Percentiles rank a stretch among this genome's conserved stretches.
These are phyloP conservation scores for Takifugu flavidus DNA, from an alignment of 2,113 vertebrate genomes.

Conservation along the genomic window DNA sequence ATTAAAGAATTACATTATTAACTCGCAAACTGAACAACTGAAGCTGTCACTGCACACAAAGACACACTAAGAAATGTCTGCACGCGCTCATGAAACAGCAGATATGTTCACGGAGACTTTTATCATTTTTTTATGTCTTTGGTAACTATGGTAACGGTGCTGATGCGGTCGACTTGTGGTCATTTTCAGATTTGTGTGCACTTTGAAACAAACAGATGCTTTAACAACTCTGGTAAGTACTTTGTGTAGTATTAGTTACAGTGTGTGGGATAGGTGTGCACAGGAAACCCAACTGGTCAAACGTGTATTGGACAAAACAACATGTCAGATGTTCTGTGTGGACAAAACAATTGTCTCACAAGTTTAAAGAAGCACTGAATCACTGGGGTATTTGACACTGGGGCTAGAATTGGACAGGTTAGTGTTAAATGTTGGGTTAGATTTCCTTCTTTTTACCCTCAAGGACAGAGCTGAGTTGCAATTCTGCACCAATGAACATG, in stretches of 20 bases:
- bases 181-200: slow-evolving; percentile 16
- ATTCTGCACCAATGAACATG: neutral
- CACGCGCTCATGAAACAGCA: neutral
- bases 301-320: too few relatives aligned
- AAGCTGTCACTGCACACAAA: too few relatives aligned
- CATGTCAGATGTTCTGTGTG: too few relatives aligned
- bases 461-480: neutral
- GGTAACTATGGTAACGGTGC: slow-evolving; percentile 13
- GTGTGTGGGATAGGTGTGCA: neutral
- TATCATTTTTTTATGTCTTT: slow-evolving; percentile 27
- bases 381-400: too few relatives aligned
- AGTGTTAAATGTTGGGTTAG: neutral
- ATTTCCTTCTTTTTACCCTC: neutral
- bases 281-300: slow-evolving; percentile 9
- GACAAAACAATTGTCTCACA: too few relatives aligned
- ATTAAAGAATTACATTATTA: too few relatives aligned
- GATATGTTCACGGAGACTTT: slow-evolving; percentile 4
- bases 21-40: too few relatives aligned
- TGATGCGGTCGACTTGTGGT: slow-evolving; percentile 17
- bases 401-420: neutral
- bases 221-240: slow-evolving; percentile 37
- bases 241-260: slow-evolving; percentile 9
- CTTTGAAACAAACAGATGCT: slow-evolving; percentile 25
- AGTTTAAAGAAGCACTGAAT: too few relatives aligned
- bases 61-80: too few relatives aligned